Conservation (phyloP, 92 coral and sea anemone species). For the Umimayanthus kanabou region DNA sequence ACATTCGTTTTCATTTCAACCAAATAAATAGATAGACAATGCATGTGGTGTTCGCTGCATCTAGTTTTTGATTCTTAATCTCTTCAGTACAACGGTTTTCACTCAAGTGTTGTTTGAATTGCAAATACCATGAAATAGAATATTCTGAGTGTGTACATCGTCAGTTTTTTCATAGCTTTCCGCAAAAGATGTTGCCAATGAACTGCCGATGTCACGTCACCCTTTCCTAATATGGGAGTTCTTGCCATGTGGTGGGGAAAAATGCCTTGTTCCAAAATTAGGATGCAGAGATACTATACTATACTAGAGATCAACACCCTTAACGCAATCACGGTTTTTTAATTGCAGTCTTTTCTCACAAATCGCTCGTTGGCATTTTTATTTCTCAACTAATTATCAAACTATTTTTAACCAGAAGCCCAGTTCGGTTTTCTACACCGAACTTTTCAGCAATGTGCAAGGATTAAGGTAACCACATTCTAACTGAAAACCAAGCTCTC, state of each 20-base stretch:
- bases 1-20: neutral
- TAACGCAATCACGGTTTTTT: neutral
- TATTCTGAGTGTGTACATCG: conserved; percentile 7
- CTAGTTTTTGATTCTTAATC: neutral
- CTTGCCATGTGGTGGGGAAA: conserved; percentile 10
- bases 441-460: neutral
- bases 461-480: neutral
- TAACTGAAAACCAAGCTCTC: neutral
- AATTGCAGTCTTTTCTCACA: conserved; percentile 4
- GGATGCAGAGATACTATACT: neutral
- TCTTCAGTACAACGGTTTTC: neutral
- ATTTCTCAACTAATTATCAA: conserved; percentile 4
- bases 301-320: neutral
- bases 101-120: no score
- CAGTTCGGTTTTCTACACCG: neutral
- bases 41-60: neutral
- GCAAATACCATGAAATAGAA: neutral
- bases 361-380: conserved; percentile 16
- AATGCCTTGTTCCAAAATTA: conserved; percentile 33
- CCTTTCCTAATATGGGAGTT: conserved; percentile 40
- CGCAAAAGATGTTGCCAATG: neutral
- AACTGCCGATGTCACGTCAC: conserved; percentile 36
- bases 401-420: neutral
- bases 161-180: neutral
- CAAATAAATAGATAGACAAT: neutral